phyloP scores from a whole-genome alignment of 2,113 vertebrate species.

The Oreochromis niloticus region DNA sequence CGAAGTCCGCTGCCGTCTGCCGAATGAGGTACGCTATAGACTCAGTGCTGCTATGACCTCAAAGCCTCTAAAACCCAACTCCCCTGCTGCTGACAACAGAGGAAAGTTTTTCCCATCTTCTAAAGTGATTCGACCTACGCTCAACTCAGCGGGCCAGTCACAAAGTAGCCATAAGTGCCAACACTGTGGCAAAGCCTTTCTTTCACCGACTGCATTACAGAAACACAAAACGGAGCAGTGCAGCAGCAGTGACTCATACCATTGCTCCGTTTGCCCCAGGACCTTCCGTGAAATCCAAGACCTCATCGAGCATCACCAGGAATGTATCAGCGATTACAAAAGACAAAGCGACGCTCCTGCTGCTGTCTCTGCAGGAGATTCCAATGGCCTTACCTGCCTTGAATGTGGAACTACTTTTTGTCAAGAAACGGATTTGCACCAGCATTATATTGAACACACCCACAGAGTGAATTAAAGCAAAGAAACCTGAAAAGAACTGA shows the following conservation, averaged over 20 bases:
- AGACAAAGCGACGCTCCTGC: not conserved
- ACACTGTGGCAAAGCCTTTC: conserved; percentile 61
- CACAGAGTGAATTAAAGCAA: not conserved
- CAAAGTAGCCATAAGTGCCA: conserved; percentile 57
- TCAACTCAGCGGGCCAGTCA: not conserved
- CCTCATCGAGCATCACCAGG: conserved; percentile 67
- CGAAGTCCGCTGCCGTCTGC: conserved; percentile 69
- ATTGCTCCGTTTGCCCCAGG: conserved; percentile 61
- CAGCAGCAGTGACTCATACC: conserved; percentile 27
- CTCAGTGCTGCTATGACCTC: conserved; percentile 51
- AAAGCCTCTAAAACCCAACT: conserved; percentile 5
- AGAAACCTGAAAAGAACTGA: not conserved
- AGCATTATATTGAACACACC: conserved; percentile 64
- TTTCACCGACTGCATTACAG: conserved; percentile 42
- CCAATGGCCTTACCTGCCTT: conserved; percentile 49
- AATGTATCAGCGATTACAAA: conserved; percentile 44
- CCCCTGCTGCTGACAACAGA: not conserved
- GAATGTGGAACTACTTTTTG: conserved; percentile 68
- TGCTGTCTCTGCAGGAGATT: conserved; percentile 8
- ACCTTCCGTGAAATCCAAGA: conserved; percentile 58
- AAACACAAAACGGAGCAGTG: conserved; percentile 53
- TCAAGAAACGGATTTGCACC: conserved; percentile 62
- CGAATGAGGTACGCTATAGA: conserved; percentile 69
- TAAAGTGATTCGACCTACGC: not conserved
- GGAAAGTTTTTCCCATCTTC: not conserved